These are phyloP conservation scores for Aromia moschata DNA, from an alignment of 2,888 invertebrate species.

Conservation along the genomic window DNA sequence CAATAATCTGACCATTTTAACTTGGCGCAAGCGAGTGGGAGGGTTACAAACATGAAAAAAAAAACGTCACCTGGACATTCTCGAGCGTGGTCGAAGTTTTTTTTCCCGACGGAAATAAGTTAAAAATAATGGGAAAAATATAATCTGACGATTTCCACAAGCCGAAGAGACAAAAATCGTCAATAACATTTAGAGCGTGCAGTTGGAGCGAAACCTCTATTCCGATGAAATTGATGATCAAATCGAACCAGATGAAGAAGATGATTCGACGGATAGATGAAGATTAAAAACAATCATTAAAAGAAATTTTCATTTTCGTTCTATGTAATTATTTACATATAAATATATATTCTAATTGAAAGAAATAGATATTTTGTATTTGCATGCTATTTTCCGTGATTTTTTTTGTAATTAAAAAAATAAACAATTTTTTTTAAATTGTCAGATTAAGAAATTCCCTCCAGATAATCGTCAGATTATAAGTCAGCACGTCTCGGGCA, in stretches of 20 bases:
- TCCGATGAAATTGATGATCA: too few species aligned
- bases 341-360: too few species aligned
- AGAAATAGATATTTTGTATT: too few species aligned
- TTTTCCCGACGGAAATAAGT: conserved; percentile 14
- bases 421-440: background rate
- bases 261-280: too few species aligned
- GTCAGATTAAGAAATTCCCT: background rate
- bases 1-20: background rate
- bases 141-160: conserved; percentile 24
- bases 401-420: conserved; percentile 8
- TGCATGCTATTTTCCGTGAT: too few species aligned
- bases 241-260: too few species aligned
- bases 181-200: conserved; percentile 15
- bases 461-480: background rate
- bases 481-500: background rate
- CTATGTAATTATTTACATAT: too few species aligned
- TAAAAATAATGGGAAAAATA: conserved; percentile 14
- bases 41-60: background rate
- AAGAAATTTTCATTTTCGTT: too few species aligned
- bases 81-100: conserved; percentile 17
- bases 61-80: conserved; percentile 20
- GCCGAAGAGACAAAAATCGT: conserved; percentile 10
- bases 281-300: too few species aligned
- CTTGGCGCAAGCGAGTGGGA: background rate
- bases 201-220: conserved; percentile 6